A percentile compares a stretch with the other conserved stretches of the same genome.
These are phyloP conservation scores for Himalopsyche tibetana DNA, from an alignment of 2,888 invertebrate species.

Conservation along the genomic window DNA sequence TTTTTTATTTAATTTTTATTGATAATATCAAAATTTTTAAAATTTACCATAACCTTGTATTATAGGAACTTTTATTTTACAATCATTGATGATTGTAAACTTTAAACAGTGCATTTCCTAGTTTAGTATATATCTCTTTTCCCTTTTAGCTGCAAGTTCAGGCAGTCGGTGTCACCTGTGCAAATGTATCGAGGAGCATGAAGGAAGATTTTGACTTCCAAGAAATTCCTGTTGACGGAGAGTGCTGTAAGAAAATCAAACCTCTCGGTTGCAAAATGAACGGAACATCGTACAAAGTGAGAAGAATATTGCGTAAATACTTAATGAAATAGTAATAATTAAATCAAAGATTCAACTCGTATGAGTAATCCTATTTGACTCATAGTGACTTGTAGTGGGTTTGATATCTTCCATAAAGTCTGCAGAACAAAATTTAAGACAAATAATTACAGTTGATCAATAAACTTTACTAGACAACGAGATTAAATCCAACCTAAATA, in stretches of 20 bases:
- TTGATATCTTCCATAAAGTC: neutral
- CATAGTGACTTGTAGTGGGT: too few species aligned
- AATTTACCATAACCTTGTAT: too few species aligned
- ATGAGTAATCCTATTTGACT: too few species aligned
- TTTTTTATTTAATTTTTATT: too few species aligned
- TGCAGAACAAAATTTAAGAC: neutral
- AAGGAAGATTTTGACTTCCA: conserved; percentile 76
- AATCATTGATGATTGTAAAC: too few species aligned
- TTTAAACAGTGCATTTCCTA: too few species aligned
- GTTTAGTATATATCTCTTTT: neutral
- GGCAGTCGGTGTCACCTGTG: conserved; percentile 76
- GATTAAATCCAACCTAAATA: too few species aligned
- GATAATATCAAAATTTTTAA: too few species aligned
- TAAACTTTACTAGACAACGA: too few species aligned
- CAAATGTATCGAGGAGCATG: conserved; percentile 72
- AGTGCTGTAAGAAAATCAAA: conserved; percentile 78
- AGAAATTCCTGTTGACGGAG: conserved; percentile 71
- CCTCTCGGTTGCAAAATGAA: conserved; percentile 78
- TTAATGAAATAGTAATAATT: too few species aligned
- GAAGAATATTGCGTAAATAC: neutral
- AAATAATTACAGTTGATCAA: neutral
- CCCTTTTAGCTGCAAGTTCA: conserved; percentile 77
- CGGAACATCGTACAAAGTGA: conserved; percentile 74
- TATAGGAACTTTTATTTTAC: too few species aligned
- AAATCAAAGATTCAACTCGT: too few species aligned